Conservation (phyloP, 1,140 invertebrate species). For the Teleogryllus occipitalis region DNA sequence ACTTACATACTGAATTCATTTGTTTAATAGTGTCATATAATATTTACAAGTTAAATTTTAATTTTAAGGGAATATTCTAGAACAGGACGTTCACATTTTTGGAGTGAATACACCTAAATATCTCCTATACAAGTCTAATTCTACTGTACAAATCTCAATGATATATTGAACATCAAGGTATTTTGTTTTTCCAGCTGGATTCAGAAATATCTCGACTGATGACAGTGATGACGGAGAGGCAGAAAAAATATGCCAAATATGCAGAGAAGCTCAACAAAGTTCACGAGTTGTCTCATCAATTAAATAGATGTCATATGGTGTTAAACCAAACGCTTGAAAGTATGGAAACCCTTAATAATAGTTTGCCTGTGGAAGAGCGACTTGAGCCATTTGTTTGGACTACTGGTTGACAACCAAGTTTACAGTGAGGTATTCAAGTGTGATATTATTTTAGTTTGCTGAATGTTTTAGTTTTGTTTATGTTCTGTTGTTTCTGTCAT, state of each 20-base stretch:
- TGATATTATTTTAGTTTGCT: too few relatives aligned
- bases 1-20: too few relatives aligned
- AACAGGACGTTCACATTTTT: not conserved
- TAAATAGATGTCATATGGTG: conserved; percentile 71
- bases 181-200: conserved; percentile 51
- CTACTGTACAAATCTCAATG: not conserved
- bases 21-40: too few relatives aligned
- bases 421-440: not conserved
- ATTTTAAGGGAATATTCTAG: not conserved
- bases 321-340: conserved; percentile 78
- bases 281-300: conserved; percentile 62
- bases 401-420: conserved; percentile 47
- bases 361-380: conserved; percentile 72
- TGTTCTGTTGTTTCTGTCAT: too few relatives aligned
- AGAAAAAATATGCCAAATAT: conserved; percentile 73
- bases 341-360: conserved; percentile 74
- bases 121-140: too few relatives aligned
- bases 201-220: conserved; percentile 61
- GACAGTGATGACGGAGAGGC: conserved; percentile 60
- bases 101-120: not conserved
- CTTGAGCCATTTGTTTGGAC: conserved; percentile 87
- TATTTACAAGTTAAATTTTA: not conserved
- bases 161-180: not conserved
- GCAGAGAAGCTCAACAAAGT: conserved; percentile 76
- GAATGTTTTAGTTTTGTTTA: too few relatives aligned